These are phyloP conservation scores for Andricus curvator DNA, from an alignment of 2,888 invertebrate genomes.

Conservation along the genomic window DNA sequence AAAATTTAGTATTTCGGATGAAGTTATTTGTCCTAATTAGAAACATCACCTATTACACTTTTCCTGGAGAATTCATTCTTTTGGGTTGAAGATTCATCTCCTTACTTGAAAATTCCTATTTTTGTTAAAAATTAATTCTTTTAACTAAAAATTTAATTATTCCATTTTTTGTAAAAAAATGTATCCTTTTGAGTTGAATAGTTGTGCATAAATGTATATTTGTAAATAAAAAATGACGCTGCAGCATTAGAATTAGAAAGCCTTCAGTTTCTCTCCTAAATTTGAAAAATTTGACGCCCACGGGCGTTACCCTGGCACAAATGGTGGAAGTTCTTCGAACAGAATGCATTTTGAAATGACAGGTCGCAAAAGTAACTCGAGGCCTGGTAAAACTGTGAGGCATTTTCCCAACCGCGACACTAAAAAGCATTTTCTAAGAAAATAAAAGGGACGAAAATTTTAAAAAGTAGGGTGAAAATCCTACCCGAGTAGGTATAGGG, in stretches of 20 bases:
- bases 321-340: neutral
- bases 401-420: neutral
- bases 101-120: too few species aligned
- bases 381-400: neutral
- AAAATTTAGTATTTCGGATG: too few species aligned
- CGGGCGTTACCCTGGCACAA: neutral
- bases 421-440: conserved; percentile 35
- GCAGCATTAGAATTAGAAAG: neutral
- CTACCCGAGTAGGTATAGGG: neutral
- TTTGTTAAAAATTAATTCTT: too few species aligned
- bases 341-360: conserved; percentile 25
- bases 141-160: too few species aligned
- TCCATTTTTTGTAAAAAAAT: too few species aligned
- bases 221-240: too few species aligned
- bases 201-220: too few species aligned
- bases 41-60: too few species aligned
- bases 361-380: conserved; percentile 9
- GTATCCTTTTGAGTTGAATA: too few species aligned
- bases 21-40: too few species aligned
- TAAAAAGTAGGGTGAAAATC: conserved; percentile 31
- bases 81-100: too few species aligned
- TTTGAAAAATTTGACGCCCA: conserved; percentile 25
- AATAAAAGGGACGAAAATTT: conserved; percentile 31
- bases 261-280: neutral
- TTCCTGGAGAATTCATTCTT: too few species aligned